These are phyloP conservation scores for Aldrovandia affinis DNA, from an alignment of 2,797 vertebrate genomes.

Conservation along the genomic window DNA sequence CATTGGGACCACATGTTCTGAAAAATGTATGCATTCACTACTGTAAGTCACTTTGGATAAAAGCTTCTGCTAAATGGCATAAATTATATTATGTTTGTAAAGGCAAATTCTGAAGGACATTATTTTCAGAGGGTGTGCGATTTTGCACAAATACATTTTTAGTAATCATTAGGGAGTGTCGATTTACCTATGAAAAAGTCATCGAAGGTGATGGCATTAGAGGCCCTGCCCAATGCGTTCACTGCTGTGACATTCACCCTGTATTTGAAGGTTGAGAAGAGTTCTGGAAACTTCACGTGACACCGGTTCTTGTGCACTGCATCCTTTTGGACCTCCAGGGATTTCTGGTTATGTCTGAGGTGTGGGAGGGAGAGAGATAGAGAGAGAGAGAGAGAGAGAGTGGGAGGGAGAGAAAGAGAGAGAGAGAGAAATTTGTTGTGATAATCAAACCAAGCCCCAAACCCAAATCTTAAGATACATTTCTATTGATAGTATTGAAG, in stretches of 20 bases:
- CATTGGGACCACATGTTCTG: too few species aligned
- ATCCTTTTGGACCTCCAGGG: conserved; percentile 87
- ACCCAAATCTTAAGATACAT: background rate
- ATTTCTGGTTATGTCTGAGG: conserved; percentile 85
- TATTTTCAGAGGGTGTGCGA: background rate
- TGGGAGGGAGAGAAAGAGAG: background rate
- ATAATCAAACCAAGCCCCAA: background rate
- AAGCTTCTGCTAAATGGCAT: too few species aligned
- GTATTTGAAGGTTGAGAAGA: conserved; percentile 92
- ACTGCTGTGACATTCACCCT: conserved; percentile 89
- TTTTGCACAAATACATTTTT: background rate
- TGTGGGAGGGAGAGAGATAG: too few species aligned
- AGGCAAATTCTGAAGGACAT: background rate
- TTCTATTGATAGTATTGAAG: background rate
- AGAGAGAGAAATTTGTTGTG: background rate
- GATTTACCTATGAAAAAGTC: conserved; percentile 89
- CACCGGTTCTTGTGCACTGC: conserved; percentile 90
- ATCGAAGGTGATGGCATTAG: conserved; percentile 80
- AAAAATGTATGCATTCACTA: too few species aligned
- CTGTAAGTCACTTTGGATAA: too few species aligned
- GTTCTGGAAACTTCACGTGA: conserved; percentile 88
- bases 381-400: too few species aligned
- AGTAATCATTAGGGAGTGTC: background rate
- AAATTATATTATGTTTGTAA: too few species aligned
- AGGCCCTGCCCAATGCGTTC: conserved; percentile 87